These are phyloP conservation scores for Megaptera novaeangliae DNA, from an alignment of 2,113 vertebrate genomes.

Conservation along the genomic window DNA sequence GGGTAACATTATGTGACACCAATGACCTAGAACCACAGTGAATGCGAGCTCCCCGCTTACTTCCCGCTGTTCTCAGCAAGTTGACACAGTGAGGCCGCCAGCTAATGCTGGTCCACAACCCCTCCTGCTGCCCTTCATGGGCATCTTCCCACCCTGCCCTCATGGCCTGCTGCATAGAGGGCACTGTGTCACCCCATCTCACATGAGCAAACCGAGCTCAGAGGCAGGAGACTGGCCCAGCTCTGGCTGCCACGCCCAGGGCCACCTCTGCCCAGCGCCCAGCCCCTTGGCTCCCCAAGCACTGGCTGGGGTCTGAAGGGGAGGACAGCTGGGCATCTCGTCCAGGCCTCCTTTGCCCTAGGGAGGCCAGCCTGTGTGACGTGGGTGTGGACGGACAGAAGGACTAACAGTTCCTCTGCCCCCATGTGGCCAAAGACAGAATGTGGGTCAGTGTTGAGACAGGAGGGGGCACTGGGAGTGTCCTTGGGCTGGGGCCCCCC, in stretches of 20 bases:
- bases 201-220: neutral
- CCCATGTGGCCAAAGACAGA: neutral
- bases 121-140: rapidly evolving
- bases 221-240: neutral
- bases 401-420: neutral
- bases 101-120: neutral
- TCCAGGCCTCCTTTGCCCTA: neutral
- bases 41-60: neutral
- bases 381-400: neutral
- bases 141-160: too few species aligned
- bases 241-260: neutral
- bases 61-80: neutral
- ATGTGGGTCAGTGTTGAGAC: neutral
- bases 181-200: neutral
- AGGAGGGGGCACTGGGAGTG: neutral
- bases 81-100: neutral
- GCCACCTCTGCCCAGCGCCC: neutral
- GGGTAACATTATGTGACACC: neutral
- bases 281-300: neutral
- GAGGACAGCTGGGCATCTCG: too few species aligned
- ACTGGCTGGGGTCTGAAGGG: neutral
- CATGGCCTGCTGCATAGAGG: neutral
- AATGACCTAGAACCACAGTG: neutral
- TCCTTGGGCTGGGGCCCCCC: neutral
- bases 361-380: too few species aligned